These are phyloP conservation scores for Uloborus diversus DNA, from an alignment of 1,140 invertebrate species.

Conservation along the genomic window DNA sequence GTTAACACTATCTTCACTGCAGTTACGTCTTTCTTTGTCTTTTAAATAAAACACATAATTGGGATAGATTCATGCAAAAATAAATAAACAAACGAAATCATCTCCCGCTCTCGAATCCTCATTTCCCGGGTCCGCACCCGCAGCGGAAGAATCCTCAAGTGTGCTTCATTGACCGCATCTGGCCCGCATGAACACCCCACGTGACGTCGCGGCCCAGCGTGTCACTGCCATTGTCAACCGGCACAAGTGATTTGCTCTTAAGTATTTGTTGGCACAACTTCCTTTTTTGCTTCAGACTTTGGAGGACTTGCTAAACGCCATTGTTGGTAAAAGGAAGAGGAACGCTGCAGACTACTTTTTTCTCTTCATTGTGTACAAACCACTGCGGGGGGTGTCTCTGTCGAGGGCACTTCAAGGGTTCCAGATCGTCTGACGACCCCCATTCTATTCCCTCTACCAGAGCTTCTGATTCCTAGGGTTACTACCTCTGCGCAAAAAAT, in stretches of 20 bases:
- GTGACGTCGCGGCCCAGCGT: constrained; percentile 2
- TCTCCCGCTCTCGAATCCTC: too few relatives aligned
- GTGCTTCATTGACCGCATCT: not conserved
- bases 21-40: too few relatives aligned
- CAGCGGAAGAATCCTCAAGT: not conserved
- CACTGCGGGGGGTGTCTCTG: constrained; percentile 33
- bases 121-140: too few relatives aligned
- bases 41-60: too few relatives aligned
- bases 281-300: constrained; percentile 37
- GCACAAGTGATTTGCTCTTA: constrained; percentile 47
- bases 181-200: not conserved
- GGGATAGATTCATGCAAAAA: too few relatives aligned
- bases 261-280: constrained; percentile 53
- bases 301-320: constrained; percentile 41
- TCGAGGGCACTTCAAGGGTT: constrained; percentile 31
- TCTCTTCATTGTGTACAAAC: constrained; percentile 36
- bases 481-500: too few relatives aligned
- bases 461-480: too few relatives aligned
- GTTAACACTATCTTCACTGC: too few relatives aligned
- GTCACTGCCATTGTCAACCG: constrained; percentile 36
- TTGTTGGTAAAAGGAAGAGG: constrained; percentile 19
- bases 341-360: constrained; percentile 4
- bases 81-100: too few relatives aligned
- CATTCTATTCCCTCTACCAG: not conserved
- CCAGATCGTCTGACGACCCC: constrained; percentile 31